Conservation (phyloP, 2,888 invertebrate genomes). For the Girardia tigrina region DNA sequence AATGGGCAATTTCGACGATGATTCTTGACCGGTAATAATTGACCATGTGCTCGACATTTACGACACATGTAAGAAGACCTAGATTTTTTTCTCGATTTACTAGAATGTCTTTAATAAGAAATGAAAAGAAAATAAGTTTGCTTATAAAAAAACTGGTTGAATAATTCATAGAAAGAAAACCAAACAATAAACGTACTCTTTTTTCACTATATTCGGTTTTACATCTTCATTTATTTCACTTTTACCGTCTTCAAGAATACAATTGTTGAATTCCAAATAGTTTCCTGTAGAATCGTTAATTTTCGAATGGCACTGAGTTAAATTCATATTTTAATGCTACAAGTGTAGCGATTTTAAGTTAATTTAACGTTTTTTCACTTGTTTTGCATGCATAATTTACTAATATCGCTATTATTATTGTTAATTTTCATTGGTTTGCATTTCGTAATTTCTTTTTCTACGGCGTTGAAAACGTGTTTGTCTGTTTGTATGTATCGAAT, state of each 20-base stretch:
- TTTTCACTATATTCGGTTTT: constrained; percentile 4
- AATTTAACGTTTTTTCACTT: constrained; percentile 14
- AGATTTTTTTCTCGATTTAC: constrained; percentile 24
- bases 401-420: constrained; percentile 11
- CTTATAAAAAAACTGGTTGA: neutral
- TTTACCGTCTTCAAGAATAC: constrained; percentile 6
- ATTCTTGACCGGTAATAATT: constrained; percentile 30
- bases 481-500: neutral
- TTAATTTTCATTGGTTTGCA: neutral
- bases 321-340: constrained; percentile 16
- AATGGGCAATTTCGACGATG: constrained; percentile 36
- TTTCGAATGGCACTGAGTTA: constrained; percentile 23
- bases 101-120: neutral
- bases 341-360: constrained; percentile 23
- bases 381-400: constrained; percentile 14
- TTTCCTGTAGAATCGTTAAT: constrained; percentile 23
- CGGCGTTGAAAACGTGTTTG: neutral
- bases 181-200: neutral
- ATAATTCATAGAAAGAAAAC: neutral
- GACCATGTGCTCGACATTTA: constrained; percentile 36
- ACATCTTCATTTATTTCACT: constrained; percentile 10
- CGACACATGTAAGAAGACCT: constrained; percentile 36
- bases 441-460: neutral
- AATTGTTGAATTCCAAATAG: constrained; percentile 5
- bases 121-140: neutral